Base-by-base conservation (phyloP, 1,140 invertebrate genomes). In the Tribolium castaneum region DNA sequence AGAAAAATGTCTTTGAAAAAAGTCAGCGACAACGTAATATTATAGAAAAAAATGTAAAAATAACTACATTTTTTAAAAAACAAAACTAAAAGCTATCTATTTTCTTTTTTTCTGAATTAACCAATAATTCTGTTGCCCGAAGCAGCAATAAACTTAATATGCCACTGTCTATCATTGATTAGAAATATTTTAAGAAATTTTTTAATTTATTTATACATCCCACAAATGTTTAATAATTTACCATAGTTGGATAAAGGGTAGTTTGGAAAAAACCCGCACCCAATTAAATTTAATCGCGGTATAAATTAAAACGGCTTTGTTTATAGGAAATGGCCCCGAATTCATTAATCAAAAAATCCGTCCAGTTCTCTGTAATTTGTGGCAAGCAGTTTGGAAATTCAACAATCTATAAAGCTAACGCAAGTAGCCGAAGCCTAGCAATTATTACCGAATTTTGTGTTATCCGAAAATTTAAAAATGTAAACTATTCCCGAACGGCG, bases 281-380 rank as follows among this genome's bases (percentile, higher is more conserved):
- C 59, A 66, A 66, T 66, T 66, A 66, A 62, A 30, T 22, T 62
- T 62, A 19, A 19, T 19, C 16, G 16, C 2, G 16, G 2, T 19
- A 19, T 19, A 19, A 19, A 19, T 19, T 19, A 66, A 66, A 66
- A 34, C 10, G 54, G 39, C 39, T n/a, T 19, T 25, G 25, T 66
- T 66, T 66, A 66, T 66, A 66, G 59, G 59, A 66, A 66, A 66
- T 66, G 59, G 13, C 13, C 4, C 30, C 50, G 70, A 79, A 76
- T 77, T 80, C 81, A 82, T 82, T 80, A 79, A 82, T 82, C 81
- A 82, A 66, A 70, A 56, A 16, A 79, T 35, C 80, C 77, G 81
- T 82, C 79, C 56, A 14, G 51, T 75, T 49, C 75, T 78, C 70
- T 77, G 71, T 82, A 82, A 82, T 82, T 82, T 78, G 73, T 76